Evolutionary conservation across 2,888 invertebrate species (phyloP).

Genomic region (Osmoderma eremita): DNA sequence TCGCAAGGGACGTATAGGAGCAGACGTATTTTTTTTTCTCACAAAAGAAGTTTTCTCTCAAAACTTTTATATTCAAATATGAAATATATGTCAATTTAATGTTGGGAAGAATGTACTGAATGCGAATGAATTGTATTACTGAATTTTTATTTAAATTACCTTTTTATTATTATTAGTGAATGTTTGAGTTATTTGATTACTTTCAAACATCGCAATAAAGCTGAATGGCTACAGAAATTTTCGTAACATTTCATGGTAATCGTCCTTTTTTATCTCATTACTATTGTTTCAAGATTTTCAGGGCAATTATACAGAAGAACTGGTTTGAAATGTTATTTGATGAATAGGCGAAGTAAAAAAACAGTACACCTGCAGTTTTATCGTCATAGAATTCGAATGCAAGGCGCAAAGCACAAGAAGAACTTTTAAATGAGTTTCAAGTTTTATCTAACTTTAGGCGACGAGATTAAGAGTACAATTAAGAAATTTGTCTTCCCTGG

Average conservation of each 20-base stretch:
- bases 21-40: conserved; percentile 6
- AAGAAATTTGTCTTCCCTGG: conserved; percentile 10
- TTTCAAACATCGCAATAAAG: no score
- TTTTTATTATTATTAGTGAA: no score
- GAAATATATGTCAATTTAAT: no score
- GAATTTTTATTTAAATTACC: no score
- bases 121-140: no score
- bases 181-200: no score
- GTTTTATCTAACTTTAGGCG: conserved; percentile 22
- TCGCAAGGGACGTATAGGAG: background rate
- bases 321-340: background rate
- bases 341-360: conserved; percentile 8
- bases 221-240: background rate
- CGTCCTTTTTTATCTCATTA: background rate
- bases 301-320: conserved; percentile 3
- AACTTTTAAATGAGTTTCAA: conserved; percentile 30
- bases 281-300: background rate
- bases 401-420: background rate
- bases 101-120: no score
- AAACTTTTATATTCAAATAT: no score
- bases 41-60: conserved; percentile 1
- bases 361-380: conserved; percentile 16
- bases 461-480: conserved; percentile 33
- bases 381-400: conserved; percentile 15
- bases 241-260: background rate